These are phyloP conservation scores for Oryzias melastigma DNA, from an alignment of 2,113 vertebrate genomes.

Conservation along the genomic window DNA sequence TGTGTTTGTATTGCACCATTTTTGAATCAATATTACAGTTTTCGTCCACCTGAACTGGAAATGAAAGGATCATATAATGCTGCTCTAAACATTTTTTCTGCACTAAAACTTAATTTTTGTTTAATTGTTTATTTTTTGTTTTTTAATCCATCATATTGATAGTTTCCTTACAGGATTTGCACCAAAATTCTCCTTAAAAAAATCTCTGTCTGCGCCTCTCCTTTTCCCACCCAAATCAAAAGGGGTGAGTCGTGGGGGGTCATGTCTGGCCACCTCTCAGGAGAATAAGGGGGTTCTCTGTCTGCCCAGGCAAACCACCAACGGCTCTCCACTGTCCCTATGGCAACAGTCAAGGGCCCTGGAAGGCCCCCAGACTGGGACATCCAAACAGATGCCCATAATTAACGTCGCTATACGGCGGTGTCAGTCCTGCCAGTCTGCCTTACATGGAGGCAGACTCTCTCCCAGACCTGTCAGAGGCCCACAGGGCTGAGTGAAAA, in stretches of 20 bases:
- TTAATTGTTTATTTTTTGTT: neutral
- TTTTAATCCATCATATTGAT: slow-evolving; percentile 4
- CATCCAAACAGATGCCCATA: slow-evolving; percentile 77
- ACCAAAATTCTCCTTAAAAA: slow-evolving; percentile 46
- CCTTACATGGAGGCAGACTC: slow-evolving; percentile 55
- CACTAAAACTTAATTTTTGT: neutral
- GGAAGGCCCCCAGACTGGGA: slow-evolving; percentile 70
- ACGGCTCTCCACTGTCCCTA: slow-evolving; percentile 74
- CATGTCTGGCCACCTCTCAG: slow-evolving; percentile 78
- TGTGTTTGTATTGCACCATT: neutral
- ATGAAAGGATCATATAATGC: too few relatives aligned
- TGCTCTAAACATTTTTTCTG: neutral
- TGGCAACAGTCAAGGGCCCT: slow-evolving; percentile 75
- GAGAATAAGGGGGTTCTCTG: slow-evolving; percentile 73
- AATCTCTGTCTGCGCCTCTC: slow-evolving; percentile 47
- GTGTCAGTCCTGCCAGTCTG: slow-evolving; percentile 70
- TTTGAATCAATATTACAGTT: neutral
- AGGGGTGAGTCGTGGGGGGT: slow-evolving; percentile 65
- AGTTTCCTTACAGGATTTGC: slow-evolving; percentile 12
- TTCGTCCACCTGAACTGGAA: neutral
- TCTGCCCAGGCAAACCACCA: slow-evolving; percentile 69
- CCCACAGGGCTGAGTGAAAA: slow-evolving; percentile 66
- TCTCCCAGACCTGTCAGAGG: slow-evolving; percentile 70
- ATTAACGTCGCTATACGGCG: slow-evolving; percentile 74
- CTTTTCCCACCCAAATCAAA: slow-evolving; percentile 75